These are phyloP conservation scores for Trachops cirrhosus DNA, from an alignment of 2,797 vertebrate genomes.

Conservation along the genomic window DNA sequence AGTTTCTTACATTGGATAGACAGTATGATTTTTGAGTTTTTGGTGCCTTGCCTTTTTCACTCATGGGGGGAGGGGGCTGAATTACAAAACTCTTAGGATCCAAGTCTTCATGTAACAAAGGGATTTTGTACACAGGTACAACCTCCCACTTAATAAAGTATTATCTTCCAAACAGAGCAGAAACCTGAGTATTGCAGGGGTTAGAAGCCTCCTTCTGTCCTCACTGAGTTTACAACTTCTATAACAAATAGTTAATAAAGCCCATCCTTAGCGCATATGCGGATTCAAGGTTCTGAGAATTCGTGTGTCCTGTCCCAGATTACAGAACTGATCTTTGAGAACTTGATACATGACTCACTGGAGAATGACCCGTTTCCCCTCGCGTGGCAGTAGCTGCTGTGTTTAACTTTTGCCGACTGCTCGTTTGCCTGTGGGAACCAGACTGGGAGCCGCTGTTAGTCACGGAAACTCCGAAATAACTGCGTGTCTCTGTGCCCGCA, in stretches of 20 bases:
- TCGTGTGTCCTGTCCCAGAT: background rate
- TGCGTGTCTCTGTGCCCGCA: slow-evolving; percentile 56
- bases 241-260: background rate
- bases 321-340: background rate
- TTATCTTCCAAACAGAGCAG: background rate
- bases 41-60: background rate
- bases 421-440: fast-evolving
- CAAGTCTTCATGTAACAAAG: background rate
- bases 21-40: background rate
- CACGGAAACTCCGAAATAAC: background rate
- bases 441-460: background rate
- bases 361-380: background rate
- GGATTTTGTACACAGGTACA: background rate
- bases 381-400: background rate
- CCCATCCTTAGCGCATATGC: background rate
- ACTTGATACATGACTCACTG: background rate
- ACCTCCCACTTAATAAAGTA: background rate
- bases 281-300: background rate
- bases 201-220: background rate
- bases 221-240: background rate
- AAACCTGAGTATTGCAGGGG: background rate
- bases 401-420: too few species aligned
- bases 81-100: background rate
- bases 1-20: background rate
- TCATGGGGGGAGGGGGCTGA: background rate